Conservation (phyloP, 2,113 vertebrate genomes). For the Hiodon alosoides region DNA sequence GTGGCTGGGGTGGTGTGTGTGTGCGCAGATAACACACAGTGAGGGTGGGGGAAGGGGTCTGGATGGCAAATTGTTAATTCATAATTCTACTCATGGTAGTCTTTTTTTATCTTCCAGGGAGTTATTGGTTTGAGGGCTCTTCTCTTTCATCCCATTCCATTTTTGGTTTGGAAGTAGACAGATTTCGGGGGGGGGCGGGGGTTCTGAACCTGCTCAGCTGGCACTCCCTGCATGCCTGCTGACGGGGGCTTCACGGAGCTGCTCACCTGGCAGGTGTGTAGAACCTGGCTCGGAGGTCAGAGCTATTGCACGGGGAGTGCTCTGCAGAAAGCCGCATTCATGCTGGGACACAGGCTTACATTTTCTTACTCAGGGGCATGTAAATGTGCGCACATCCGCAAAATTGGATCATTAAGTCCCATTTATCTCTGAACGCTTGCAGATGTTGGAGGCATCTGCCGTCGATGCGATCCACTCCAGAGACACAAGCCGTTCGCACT, state of each 20-base stretch:
- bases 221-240: background rate
- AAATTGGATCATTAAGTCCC: background rate
- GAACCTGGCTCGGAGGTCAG: background rate
- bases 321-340: background rate
- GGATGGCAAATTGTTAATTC: slow-evolving; percentile 34
- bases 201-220: background rate
- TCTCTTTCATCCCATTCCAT: background rate
- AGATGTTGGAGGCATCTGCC: background rate
- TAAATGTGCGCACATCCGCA: background rate
- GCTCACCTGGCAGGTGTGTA: background rate
- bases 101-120: slow-evolving; percentile 19
- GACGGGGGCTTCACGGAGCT: background rate
- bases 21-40: no score
- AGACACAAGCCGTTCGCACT: background rate
- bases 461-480: background rate
- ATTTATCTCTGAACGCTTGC: background rate
- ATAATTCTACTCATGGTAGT: slow-evolving; percentile 13
- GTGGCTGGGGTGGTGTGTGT: no score
- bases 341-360: background rate
- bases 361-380: background rate
- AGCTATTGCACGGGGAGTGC: background rate
- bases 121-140: slow-evolving; percentile 21
- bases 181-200: no score
- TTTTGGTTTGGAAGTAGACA: background rate
- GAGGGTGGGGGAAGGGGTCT: no score